Percentiles rank a stretch among this genome's conserved stretches.
These are phyloP conservation scores for Peromyscus eremicus DNA, from an alignment of 2,797 vertebrate species.

Conservation along the genomic window DNA sequence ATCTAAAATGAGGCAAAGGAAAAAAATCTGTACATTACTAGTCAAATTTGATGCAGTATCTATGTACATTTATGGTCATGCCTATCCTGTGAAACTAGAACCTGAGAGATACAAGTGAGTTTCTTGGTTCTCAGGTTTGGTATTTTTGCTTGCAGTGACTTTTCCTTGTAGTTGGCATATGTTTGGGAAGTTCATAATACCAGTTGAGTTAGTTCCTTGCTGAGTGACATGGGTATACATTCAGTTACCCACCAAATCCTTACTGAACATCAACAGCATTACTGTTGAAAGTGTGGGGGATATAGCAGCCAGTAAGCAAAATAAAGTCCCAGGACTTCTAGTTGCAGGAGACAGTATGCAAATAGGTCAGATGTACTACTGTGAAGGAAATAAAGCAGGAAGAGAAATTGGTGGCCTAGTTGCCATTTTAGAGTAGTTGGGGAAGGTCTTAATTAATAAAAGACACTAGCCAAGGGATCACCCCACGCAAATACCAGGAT, in stretches of 20 bases:
- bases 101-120: slow-evolving; percentile 23
- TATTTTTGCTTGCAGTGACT: slow-evolving; percentile 44
- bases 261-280: neutral
- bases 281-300: neutral
- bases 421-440: neutral
- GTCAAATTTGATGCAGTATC: slow-evolving; percentile 15
- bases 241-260: neutral
- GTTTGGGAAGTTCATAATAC: neutral
- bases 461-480: neutral
- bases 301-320: neutral
- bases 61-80: neutral
- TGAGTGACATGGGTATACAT: slow-evolving; percentile 49
- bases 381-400: slow-evolving; percentile 12
- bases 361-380: neutral
- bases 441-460: neutral
- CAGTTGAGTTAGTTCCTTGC: neutral
- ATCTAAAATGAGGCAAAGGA: slow-evolving; percentile 8
- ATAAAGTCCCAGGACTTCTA: neutral
- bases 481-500: neutral
- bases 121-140: neutral
- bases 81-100: neutral
- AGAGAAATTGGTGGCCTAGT: neutral
- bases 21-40: neutral
- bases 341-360: neutral
- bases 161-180: slow-evolving; percentile 51